These are phyloP conservation scores for Haemorhous mexicanus DNA, from an alignment of 2,113 vertebrate genomes.

Conservation along the genomic window DNA sequence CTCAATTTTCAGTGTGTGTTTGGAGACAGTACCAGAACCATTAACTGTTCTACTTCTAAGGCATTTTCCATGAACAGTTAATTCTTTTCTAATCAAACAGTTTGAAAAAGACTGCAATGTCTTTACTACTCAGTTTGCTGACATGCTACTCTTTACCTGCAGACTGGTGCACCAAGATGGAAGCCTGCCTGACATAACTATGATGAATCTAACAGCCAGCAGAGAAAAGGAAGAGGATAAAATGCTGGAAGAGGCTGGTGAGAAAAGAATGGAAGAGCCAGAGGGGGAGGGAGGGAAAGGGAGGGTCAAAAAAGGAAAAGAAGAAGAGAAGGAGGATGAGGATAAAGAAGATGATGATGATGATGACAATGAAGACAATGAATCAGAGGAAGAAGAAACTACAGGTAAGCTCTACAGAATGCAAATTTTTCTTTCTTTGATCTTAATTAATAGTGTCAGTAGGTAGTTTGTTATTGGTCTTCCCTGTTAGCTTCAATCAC, in stretches of 20 bases:
- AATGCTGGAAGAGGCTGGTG: conserved; percentile 59
- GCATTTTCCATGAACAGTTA: conserved; percentile 38
- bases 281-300: conserved; percentile 63
- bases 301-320: conserved; percentile 43
- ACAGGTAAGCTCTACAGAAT: conserved; percentile 77
- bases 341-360: conserved; percentile 62
- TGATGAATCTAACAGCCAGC: conserved; percentile 83
- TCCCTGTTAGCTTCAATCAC: not conserved
- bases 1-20: conserved; percentile 55
- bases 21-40: conserved; percentile 61
- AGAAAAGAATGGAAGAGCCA: conserved; percentile 67
- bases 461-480: not conserved
- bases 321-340: conserved; percentile 64
- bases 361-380: conserved; percentile 70
- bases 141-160: conserved; percentile 57
- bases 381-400: conserved; percentile 82
- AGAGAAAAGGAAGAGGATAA: conserved; percentile 70
- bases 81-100: conserved; percentile 31
- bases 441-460: not conserved
- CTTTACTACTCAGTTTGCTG: not conserved
- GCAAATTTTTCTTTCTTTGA: not conserved
- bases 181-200: conserved; percentile 91
- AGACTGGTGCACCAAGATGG: conserved; percentile 92
- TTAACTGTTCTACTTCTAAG: conserved; percentile 47
- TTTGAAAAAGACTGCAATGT: not conserved